Conservation (phyloP, 2,888 invertebrate genomes). For the Nineta flava region DNA sequence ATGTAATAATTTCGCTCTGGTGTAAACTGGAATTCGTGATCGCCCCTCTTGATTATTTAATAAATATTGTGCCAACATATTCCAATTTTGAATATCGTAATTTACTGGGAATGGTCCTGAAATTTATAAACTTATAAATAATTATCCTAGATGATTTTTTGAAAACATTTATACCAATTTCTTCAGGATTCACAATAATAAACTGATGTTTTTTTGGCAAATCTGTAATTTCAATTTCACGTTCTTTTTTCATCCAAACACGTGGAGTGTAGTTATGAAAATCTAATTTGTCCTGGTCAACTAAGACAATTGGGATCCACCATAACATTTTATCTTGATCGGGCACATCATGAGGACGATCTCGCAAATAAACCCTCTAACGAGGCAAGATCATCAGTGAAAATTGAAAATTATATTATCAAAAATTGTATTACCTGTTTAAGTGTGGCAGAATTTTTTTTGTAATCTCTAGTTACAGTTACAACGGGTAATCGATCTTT, state of each 20-base stretch:
- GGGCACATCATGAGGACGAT: conserved; percentile 55
- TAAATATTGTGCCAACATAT: conserved; percentile 48
- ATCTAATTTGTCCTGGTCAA: conserved; percentile 39
- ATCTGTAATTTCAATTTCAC: conserved; percentile 33
- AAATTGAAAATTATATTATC: background rate
- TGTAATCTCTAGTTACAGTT: conserved; percentile 50
- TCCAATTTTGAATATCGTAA: conserved; percentile 65
- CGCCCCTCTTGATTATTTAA: conserved; percentile 33
- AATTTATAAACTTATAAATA: conserved; percentile 11
- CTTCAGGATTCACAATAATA: conserved; percentile 68
- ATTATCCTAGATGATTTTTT: background rate
- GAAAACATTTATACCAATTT: conserved; percentile 43
- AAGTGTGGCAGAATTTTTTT: conserved; percentile 40
- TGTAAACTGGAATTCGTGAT: conserved; percentile 46
- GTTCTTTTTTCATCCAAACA: conserved; percentile 46
- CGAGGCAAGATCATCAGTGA: conserved; percentile 9
- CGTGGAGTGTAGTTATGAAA: conserved; percentile 38
- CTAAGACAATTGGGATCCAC: conserved; percentile 56
- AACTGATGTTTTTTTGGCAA: conserved; percentile 44
- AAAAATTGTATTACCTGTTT: conserved; percentile 36
- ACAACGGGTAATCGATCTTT: conserved; percentile 66
- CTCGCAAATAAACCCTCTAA: conserved; percentile 53
- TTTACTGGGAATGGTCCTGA: conserved; percentile 68
- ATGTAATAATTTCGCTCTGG: conserved; percentile 57
- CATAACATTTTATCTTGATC: conserved; percentile 53